phyloP scores from a whole-genome alignment of 2,888 invertebrate genomes.

The Archips crataeganus region DNA sequence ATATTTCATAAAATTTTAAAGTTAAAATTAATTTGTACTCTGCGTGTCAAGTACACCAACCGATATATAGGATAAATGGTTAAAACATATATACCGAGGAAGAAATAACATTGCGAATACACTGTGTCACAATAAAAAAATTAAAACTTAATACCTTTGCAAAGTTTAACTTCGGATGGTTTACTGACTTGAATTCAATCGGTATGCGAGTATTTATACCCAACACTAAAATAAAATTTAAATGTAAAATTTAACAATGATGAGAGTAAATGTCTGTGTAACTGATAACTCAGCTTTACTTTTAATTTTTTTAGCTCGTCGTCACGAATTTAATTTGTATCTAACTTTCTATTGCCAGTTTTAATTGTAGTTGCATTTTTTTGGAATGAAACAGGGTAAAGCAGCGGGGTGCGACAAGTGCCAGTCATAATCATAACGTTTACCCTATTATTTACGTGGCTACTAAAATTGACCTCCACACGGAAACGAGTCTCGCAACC shows the following conservation, averaged over 20 bases:
- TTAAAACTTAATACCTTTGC: constrained; percentile 71
- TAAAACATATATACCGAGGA: constrained; percentile 42
- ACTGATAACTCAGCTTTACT: constrained; percentile 11
- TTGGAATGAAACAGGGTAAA: constrained; percentile 35
- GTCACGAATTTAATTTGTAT: not conserved
- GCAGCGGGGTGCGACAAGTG: constrained; percentile 19
- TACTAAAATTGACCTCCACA: constrained; percentile 56
- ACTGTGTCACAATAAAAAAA: constrained; percentile 58
- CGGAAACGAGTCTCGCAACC: constrained; percentile 63
- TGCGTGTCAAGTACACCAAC: constrained; percentile 39
- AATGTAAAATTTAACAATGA: constrained; percentile 19
- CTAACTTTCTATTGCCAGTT: constrained; percentile 9
- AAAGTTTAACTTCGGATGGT: constrained; percentile 71
- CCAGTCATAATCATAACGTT: constrained; percentile 32
- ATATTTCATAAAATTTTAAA: constrained; percentile 45
- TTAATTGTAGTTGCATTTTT: constrained; percentile 7
- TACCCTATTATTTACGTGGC: constrained; percentile 35
- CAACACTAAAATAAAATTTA: constrained; percentile 26
- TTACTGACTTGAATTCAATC: constrained; percentile 28
- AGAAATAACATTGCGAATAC: constrained; percentile 67
- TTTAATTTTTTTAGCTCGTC: not conserved
- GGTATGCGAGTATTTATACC: constrained; percentile 35
- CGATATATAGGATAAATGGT: constrained; percentile 49
- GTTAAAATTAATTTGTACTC: constrained; percentile 57
- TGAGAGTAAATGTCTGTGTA: constrained; percentile 12